Conservation (phyloP, 2,797 vertebrate species). For the Geotria australis region DNA sequence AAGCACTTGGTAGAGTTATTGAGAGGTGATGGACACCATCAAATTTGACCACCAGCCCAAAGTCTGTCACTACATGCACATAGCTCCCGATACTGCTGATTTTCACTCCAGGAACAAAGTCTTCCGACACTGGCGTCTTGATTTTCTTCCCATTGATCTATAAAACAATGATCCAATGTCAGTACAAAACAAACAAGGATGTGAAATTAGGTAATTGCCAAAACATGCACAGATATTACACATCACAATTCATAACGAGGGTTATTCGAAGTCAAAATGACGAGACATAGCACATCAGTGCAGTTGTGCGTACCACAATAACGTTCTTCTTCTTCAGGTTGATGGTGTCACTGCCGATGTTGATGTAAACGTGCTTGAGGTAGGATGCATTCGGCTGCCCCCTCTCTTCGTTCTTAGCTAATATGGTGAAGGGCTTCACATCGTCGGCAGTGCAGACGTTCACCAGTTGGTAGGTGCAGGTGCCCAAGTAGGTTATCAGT, state of each 20-base stretch:
- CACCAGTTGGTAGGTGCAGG: constrained; percentile 30
- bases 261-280: too few species aligned
- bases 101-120: constrained; percentile 8
- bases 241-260: too few species aligned
- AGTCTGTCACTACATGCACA: constrained; percentile 31
- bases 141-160: constrained; percentile 5
- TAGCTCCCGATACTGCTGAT: constrained; percentile 31
- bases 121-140: constrained; percentile 15
- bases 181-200: too few species aligned
- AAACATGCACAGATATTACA: too few species aligned
- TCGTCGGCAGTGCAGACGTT: constrained; percentile 17
- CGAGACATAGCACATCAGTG: too few species aligned
- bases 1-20: constrained; percentile 34
- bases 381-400: constrained; percentile 17
- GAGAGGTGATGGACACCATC: constrained; percentile 44
- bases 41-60: constrained; percentile 40
- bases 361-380: constrained; percentile 14
- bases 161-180: too few species aligned
- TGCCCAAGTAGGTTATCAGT: constrained; percentile 28
- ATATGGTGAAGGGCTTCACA: constrained; percentile 27
- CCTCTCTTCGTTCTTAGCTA: constrained; percentile 25
- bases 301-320: too few species aligned
- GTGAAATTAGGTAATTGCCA: too few species aligned
- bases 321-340: constrained; percentile 15
- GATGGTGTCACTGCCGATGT: constrained; percentile 11